phyloP scores from a whole-genome alignment of 2,113 vertebrate genomes.

The Panthera tigris region DNA sequence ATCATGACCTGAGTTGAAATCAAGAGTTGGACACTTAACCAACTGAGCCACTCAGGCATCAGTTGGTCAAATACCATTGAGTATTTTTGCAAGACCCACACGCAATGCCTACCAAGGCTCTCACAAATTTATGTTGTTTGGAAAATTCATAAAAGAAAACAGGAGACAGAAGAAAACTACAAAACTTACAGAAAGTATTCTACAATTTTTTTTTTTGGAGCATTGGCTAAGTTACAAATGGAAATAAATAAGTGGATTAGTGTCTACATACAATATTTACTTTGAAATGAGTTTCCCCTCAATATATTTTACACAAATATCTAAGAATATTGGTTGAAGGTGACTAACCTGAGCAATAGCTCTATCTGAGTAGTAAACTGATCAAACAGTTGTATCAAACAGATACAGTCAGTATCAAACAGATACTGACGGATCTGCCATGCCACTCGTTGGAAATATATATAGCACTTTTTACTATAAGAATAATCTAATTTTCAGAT shows the following conservation, averaged over 20 bases:
- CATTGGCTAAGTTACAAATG: neutral
- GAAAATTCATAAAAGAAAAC: neutral
- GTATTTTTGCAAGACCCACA: neutral
- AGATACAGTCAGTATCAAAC: neutral
- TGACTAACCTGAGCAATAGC: neutral
- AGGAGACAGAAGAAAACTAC: neutral
- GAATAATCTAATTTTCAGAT: neutral
- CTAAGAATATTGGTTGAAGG: neutral
- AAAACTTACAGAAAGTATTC: neutral
- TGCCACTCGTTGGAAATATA: neutral
- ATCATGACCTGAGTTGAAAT: too few relatives aligned
- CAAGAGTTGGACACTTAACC: too few relatives aligned
- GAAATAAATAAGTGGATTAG: neutral
- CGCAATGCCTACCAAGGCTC: neutral
- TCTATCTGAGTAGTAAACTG: neutral
- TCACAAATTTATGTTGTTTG: neutral
- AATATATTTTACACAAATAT: neutral
- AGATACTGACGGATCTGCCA: neutral
- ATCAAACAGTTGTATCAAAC: too few relatives aligned
- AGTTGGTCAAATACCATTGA: neutral
- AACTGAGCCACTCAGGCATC: too few relatives aligned
- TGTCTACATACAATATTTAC: neutral
- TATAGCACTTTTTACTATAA: neutral
- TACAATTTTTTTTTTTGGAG: neutral
- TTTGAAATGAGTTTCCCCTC: neutral